Base-by-base conservation (phyloP, 2,797 vertebrate genomes). In the Lacerta viridis region DNA sequence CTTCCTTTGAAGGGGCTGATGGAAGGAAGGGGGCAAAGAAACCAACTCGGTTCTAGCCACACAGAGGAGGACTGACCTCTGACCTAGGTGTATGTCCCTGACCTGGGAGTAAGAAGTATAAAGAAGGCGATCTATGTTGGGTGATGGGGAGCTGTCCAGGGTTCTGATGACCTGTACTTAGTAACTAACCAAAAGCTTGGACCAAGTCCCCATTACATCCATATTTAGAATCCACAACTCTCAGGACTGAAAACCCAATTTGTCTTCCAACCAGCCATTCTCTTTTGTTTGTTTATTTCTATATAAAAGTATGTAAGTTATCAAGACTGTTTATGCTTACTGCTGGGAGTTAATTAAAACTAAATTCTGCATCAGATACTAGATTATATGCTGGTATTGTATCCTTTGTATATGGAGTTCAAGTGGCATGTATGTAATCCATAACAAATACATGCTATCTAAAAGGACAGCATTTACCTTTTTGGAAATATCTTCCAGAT, bases 401-500 rank as follows among this genome's bases (percentile, higher is more conserved):
- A 74, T 74, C 18, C 33, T 17, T 33, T 15, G 33, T 23, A 23
- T 41, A 18, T 20, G 18, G 36, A 41, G 20, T 25, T 18, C 36
- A 75, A 20, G 17, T 41, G 13, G 74, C 74, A 75, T 55, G 50
- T 55, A 23, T 84, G 81, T 27, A 33, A 7, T 69, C 20, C 3
- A 55, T 55, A 55, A 55, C 50, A n/a, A 17, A 78, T 33, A 25
- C 29, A 6, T 74, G 41, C 89, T 33, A 25, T 13, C 27, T 84
- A 72, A 86, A 61, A 84, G 5, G 3, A 41, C 39, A 1, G 4
- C 33, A 1, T 50, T 83, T 64, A n/a, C 69, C 3, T 88, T 81
- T 66, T 11, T 71, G 61, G 66, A 64, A 64, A 13, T 86, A 0
- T 0, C 3, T 71, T 1, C 4, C 4, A 0, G 6, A 17, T 11